Evolutionary conservation across 2,888 invertebrate species (phyloP), one percentile per base, ranked within the genome.

Genomic region (Apotomis turbidana): DNA sequence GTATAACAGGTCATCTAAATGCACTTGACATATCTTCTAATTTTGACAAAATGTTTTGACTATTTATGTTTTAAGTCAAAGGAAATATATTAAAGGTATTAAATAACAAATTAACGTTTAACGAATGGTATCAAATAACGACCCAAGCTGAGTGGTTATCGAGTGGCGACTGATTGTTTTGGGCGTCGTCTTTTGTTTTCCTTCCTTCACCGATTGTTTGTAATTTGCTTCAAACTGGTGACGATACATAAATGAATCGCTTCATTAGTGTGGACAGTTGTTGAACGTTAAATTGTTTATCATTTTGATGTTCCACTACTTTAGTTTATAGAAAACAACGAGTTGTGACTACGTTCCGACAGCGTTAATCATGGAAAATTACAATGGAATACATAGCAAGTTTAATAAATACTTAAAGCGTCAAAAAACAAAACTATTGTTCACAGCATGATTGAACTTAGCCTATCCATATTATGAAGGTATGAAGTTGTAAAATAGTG

Each of bases 1-100:
- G 87, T 84, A 85, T 83, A 80, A 82, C 86, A 85, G 83, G 81
- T 87, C 86, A 89, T 84, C 84, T 84, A 70, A 78, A 79, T 76
- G 75, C 78, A 78, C 79, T 80, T 57, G 77, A 76, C 82, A 85
- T 84, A 77, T 70, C 76, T 75, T 52, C 41, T 61, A 38, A 52
- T 57, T 36, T 15, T n/a, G 8, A 64, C 12, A 73, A 71, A 63
- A 52, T 73, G 70, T 71, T 41, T n/a, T 63, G 71, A 41, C 9
- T 49, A 41, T 57, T 6, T n/a, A 51, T 10, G 27, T 57, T 70
- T 70, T 72, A 64, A 64, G 68, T 71, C 64, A 66, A 74, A 71
- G 70, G 63, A 57, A 70, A 61, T 57, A 60, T 52, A 27, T 44
- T 15, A 51, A 12, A 27, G 44, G 52, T 13, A 52, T 55, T 36